Percentiles rank a stretch among this genome's conserved stretches.
Evolutionary conservation across 2,888 invertebrate genomes (phyloP).

Genomic region (Scaptomyza parva): DNA sequence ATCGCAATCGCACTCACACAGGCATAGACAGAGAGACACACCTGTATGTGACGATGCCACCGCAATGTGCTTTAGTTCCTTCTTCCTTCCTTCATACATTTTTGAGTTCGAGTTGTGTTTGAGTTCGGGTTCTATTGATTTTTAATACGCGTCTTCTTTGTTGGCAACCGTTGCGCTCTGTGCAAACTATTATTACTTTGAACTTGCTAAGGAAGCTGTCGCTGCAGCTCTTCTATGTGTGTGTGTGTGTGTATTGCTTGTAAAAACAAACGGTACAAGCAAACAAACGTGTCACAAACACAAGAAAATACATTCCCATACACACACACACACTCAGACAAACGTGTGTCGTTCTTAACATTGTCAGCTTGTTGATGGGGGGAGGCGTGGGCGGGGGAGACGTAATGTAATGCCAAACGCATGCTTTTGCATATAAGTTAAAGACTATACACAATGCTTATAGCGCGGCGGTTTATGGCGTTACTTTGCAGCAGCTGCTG

Average conservation of each 20-base stretch:
- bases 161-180: slow-evolving; percentile 54
- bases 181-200: slow-evolving; percentile 62
- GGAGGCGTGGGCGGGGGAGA: too few species aligned
- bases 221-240: slow-evolving; percentile 14
- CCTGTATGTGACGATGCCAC: slow-evolving; percentile 59
- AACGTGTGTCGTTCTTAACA: slow-evolving; percentile 24
- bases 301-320: slow-evolving; percentile 1
- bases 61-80: slow-evolving; percentile 37
- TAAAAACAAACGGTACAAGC: too few species aligned
- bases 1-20: slow-evolving; percentile 1
- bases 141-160: slow-evolving; percentile 62
- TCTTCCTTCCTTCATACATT: too few species aligned
- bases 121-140: slow-evolving; percentile 74
- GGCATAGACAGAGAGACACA: slow-evolving; percentile 3
- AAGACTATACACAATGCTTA: slow-evolving; percentile 20
- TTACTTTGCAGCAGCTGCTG: slow-evolving; percentile 27
- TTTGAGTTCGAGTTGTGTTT: slow-evolving; percentile 1
- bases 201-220: slow-evolving; percentile 59
- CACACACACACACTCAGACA: slow-evolving; percentile 2
- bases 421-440: slow-evolving; percentile 60
- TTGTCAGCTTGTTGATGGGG: slow-evolving; percentile 66
- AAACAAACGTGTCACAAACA: slow-evolving; percentile 42
- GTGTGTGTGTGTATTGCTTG: slow-evolving; percentile 29
- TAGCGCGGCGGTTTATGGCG: slow-evolving; percentile 48
- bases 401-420: slow-evolving; percentile 74